Conservation (phyloP, 2,113 vertebrate species). For the Bothrops jararaca region DNA sequence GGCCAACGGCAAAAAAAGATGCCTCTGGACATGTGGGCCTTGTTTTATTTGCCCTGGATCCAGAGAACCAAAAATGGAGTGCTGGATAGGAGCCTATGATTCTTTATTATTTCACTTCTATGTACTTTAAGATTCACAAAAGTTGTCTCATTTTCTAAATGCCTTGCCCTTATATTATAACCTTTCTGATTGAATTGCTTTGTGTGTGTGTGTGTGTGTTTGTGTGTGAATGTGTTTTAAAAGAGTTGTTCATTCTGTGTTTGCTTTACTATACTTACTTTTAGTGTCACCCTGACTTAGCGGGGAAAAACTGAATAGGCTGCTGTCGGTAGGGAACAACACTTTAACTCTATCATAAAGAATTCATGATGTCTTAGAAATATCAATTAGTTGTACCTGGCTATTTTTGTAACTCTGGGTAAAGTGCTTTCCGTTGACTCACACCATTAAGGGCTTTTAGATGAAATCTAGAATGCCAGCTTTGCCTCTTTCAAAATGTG, state of each 20-base stretch:
- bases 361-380: not conserved
- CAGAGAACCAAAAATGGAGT: conserved; percentile 18
- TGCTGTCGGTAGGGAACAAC: conserved; percentile 10
- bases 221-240: not conserved
- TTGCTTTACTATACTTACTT: conserved; percentile 13
- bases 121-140: conserved; percentile 51
- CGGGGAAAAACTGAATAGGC: not conserved
- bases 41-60: not conserved
- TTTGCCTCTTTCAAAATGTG: not conserved
- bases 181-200: conserved; percentile 55
- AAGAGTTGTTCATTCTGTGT: conserved; percentile 25
- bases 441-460: not conserved
- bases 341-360: conserved; percentile 10
- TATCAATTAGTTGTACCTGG: not conserved
- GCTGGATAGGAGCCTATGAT: conserved; percentile 37
- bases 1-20: not conserved
- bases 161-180: conserved; percentile 34
- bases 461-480: not conserved
- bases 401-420: not conserved
- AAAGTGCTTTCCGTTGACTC: not conserved
- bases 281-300: conserved; percentile 27
- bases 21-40: not conserved
- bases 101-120: conserved; percentile 38
- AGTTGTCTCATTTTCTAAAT: conserved; percentile 64
- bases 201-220: conserved; percentile 15